Percentiles rank a stretch among this genome's conserved stretches.
Evolutionary conservation across 2,888 invertebrate species (phyloP).

Genomic region (Lamellibrachia satsuma): DNA sequence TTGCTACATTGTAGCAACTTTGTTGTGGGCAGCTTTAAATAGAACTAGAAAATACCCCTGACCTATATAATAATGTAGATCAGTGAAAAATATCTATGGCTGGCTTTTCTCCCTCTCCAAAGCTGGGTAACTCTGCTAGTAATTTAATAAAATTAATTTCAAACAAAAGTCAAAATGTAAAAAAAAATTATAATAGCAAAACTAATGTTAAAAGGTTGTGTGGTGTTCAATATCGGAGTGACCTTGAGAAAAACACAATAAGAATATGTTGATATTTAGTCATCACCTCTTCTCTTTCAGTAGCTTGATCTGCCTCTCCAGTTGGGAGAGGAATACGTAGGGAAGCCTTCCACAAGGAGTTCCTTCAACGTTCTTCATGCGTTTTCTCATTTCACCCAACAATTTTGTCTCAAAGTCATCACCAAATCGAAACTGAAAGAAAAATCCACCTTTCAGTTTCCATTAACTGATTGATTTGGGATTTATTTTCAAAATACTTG

Average conservation of each 20-base stretch:
- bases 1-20: too few species aligned
- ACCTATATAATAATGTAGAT: too few species aligned
- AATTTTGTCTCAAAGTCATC: conserved; percentile 74
- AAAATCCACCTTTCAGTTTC: conserved; percentile 24
- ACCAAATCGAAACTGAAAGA: conserved; percentile 74
- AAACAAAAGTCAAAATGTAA: too few species aligned
- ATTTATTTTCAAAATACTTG: too few species aligned
- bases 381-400: conserved; percentile 71
- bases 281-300: background rate
- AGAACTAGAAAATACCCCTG: too few species aligned
- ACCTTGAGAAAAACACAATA: background rate
- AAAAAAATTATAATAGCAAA: background rate
- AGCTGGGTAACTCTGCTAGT: too few species aligned
- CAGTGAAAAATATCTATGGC: too few species aligned
- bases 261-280: background rate
- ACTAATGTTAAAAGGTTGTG: background rate
- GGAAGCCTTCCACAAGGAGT: conserved; percentile 76
- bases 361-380: conserved; percentile 69
- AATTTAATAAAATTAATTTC: too few species aligned
- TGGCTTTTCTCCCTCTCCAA: too few species aligned
- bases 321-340: conserved; percentile 66
- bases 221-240: background rate
- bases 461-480: background rate
- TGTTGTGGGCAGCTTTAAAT: too few species aligned
- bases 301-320: conserved; percentile 22